phyloP scores from a whole-genome alignment of 1,140 invertebrate genomes.

The Heliconius nattereri region DNA sequence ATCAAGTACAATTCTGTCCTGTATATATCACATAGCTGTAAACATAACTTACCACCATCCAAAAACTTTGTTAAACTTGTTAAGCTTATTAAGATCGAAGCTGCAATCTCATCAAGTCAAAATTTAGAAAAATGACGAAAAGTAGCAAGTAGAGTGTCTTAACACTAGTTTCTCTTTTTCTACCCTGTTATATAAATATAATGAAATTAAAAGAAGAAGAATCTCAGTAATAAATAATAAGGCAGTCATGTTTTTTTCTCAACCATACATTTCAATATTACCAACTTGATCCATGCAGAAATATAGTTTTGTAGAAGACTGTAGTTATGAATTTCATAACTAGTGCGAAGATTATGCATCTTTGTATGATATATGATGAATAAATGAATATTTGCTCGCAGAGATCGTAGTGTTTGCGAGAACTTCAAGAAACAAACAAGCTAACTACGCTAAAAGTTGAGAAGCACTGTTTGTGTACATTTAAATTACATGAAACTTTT shows the following conservation, averaged over 20 bases:
- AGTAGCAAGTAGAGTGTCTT: too few species aligned
- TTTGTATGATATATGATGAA: slow-evolving; percentile 14
- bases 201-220: too few species aligned
- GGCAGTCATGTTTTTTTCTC: background rate
- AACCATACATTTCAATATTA: background rate
- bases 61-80: too few species aligned
- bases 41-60: too few species aligned
- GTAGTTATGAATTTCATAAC: background rate
- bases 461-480: slow-evolving; percentile 12
- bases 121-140: too few species aligned
- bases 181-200: too few species aligned
- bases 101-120: too few species aligned
- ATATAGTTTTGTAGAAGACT: background rate
- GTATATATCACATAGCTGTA: too few species aligned
- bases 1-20: too few species aligned
- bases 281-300: background rate
- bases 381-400: slow-evolving; percentile 14
- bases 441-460: slow-evolving; percentile 5
- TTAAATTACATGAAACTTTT: slow-evolving; percentile 5
- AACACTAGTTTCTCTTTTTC: too few species aligned
- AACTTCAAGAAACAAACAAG: slow-evolving; percentile 14
- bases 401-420: background rate
- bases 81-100: too few species aligned
- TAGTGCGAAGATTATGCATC: slow-evolving; percentile 8
- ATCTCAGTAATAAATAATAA: too few species aligned